These are phyloP conservation scores for Luehdorfia chinensis DNA, from an alignment of 1,140 invertebrate genomes.

Conservation along the genomic window DNA sequence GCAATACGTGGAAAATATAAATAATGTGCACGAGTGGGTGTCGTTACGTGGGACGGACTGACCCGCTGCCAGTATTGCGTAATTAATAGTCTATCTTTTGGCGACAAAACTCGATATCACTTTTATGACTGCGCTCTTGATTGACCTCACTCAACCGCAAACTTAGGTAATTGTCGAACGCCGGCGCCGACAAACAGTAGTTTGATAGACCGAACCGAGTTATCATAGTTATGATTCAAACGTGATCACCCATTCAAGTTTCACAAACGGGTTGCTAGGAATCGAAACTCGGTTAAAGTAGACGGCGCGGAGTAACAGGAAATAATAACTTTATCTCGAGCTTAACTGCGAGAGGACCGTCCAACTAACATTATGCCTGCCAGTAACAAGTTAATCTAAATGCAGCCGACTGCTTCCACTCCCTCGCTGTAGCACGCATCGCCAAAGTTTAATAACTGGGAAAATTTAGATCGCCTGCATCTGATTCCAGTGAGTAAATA, in stretches of 20 bases:
- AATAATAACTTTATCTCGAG: slow-evolving; percentile 72
- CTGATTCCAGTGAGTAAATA: slow-evolving; percentile 22
- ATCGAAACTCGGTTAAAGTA: slow-evolving; percentile 70
- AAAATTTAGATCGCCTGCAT: slow-evolving; percentile 48
- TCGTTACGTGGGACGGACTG: slow-evolving; percentile 6
- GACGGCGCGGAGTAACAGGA: slow-evolving; percentile 63
- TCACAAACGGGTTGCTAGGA: slow-evolving; percentile 56
- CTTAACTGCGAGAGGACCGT: slow-evolving; percentile 62
- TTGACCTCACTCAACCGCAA: neutral
- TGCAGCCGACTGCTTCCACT: slow-evolving; percentile 59
- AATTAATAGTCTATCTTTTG: slow-evolving; percentile 6
- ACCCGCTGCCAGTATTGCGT: slow-evolving; percentile 4
- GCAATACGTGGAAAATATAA: slow-evolving; percentile 15
- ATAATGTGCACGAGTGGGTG: slow-evolving; percentile 2
- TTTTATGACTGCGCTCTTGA: neutral
- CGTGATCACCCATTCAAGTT: slow-evolving; percentile 68
- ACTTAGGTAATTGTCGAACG: slow-evolving; percentile 32
- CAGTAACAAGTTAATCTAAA: slow-evolving; percentile 75
- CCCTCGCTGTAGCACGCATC: slow-evolving; percentile 58
- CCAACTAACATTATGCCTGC: slow-evolving; percentile 73
- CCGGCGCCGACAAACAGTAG: slow-evolving; percentile 44
- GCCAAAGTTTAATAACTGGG: slow-evolving; percentile 62
- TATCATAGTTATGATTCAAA: slow-evolving; percentile 55
- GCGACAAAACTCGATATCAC: neutral
- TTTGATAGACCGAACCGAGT: slow-evolving; percentile 48